phyloP scores from a whole-genome alignment of 2,888 invertebrate species.

The Branchipolynoe longqiensis region DNA sequence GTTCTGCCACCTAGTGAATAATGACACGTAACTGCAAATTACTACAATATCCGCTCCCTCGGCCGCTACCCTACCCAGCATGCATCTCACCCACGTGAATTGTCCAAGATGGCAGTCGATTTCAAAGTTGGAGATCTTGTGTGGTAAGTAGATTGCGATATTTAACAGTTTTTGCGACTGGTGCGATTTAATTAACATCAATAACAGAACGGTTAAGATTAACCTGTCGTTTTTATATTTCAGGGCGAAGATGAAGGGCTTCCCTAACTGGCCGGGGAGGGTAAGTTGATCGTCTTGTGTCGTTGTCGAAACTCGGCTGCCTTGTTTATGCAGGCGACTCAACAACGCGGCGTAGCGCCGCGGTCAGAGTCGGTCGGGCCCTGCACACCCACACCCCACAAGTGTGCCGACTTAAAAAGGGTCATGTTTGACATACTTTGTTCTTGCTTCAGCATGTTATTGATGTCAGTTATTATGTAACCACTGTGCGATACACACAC shows the following conservation, averaged over 20 bases:
- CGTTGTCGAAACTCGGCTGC: slow-evolving; percentile 34
- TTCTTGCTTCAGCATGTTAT: too few species aligned
- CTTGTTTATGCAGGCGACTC: slow-evolving; percentile 54
- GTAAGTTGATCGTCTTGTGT: slow-evolving; percentile 85
- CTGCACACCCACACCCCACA: too few species aligned
- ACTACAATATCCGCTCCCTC: slow-evolving; percentile 11
- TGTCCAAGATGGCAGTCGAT: slow-evolving; percentile 84
- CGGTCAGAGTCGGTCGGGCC: too few species aligned
- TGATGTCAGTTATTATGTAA: too few species aligned
- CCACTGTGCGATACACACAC: too few species aligned
- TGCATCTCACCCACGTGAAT: slow-evolving; percentile 60
- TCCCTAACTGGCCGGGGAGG: slow-evolving; percentile 97
- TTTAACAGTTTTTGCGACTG: neutral
- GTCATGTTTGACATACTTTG: too few species aligned
- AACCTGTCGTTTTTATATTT: slow-evolving; percentile 80
- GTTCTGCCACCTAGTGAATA: slow-evolving; percentile 16
- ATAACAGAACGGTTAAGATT: neutral
- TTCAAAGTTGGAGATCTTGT: slow-evolving; percentile 87
- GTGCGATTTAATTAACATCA: neutral
- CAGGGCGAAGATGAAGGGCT: slow-evolving; percentile 99
- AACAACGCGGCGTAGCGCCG: too few species aligned
- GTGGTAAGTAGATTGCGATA: slow-evolving; percentile 84
- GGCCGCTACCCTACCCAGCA: slow-evolving; percentile 50
- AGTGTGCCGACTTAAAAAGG: too few species aligned
- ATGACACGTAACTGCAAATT: neutral